Percentiles rank a stretch among this genome's conserved stretches.
Evolutionary conservation across 2,113 vertebrate genomes (phyloP).

Genomic region (Fregata magnificens): DNA sequence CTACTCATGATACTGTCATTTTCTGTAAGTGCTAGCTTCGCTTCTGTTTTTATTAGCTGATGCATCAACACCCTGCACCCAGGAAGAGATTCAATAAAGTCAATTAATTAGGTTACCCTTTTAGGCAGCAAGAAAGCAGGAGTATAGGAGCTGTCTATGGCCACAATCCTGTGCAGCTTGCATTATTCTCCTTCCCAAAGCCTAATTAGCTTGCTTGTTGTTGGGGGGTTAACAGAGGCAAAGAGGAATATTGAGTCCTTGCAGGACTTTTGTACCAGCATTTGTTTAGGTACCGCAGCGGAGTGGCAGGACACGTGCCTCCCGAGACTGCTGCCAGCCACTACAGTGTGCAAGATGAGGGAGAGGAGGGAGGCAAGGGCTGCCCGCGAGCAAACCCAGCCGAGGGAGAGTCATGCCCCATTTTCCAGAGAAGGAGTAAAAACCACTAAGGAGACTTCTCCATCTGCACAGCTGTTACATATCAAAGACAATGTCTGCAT

Average conservation of each 20-base stretch:
- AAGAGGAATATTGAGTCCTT: neutral
- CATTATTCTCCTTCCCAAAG: neutral
- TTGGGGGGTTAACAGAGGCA: neutral
- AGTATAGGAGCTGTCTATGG: neutral
- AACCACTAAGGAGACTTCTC: constrained; percentile 34
- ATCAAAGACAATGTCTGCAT: constrained; percentile 44
- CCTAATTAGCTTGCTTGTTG: neutral
- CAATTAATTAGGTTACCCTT: constrained; percentile 61
- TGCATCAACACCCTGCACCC: constrained; percentile 43
- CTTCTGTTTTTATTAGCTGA: constrained; percentile 50
- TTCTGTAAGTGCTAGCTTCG: constrained; percentile 14
- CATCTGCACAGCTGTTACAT: constrained; percentile 58
- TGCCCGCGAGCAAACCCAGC: neutral
- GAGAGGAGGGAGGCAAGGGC: neutral
- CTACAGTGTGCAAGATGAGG: neutral
- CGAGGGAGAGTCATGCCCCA: neutral
- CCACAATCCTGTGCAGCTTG: neutral
- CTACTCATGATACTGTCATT: constrained; percentile 27
- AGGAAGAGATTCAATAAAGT: constrained; percentile 39
- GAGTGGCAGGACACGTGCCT: neutral
- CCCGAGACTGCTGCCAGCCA: neutral
- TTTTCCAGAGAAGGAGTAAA: constrained; percentile 43
- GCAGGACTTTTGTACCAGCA: neutral
- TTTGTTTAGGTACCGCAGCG: constrained; percentile 15
- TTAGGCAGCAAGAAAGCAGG: constrained; percentile 15